Percentiles rank a stretch among this genome's conserved stretches.
Conservation (phyloP, 2,888 invertebrate genomes). For the Nemapogon koenigi region DNA sequence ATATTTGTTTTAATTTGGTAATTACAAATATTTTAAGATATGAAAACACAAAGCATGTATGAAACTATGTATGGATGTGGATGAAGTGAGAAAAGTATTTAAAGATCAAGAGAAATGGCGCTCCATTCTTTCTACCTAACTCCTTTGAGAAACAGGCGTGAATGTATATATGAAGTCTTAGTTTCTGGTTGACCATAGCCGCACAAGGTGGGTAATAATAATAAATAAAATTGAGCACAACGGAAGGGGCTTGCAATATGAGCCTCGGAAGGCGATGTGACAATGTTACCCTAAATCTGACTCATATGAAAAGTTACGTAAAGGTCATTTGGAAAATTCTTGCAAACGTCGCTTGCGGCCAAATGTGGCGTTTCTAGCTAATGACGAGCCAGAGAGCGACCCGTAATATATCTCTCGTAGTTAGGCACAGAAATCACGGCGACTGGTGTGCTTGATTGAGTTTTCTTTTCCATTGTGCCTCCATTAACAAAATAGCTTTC, state of each 20-base stretch:
- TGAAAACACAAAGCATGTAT: no score
- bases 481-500: conserved; percentile 59
- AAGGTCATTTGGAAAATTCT: conserved; percentile 42
- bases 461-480: conserved; percentile 58
- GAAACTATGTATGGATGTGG: no score
- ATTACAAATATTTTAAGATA: no score
- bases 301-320: conserved; percentile 43
- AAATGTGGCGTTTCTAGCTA: conserved; percentile 42
- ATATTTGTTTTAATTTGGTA: no score
- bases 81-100: no score
- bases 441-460: conserved; percentile 58
- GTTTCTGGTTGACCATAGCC: no score
- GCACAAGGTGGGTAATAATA: no score
- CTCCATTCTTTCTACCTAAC: no score
- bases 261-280: conserved; percentile 4
- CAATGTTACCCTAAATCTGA: conserved; percentile 18
- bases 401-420: conserved; percentile 55
- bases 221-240: conserved; percentile 7
- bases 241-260: conserved; percentile 5
- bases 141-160: no score
- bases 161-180: no score
- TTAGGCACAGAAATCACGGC: conserved; percentile 58
- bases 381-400: conserved; percentile 36
- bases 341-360: conserved; percentile 25
- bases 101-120: no score